Evolutionary conservation across 2,113 vertebrate genomes (phyloP).

Genomic region (Neotoma lepida): DNA sequence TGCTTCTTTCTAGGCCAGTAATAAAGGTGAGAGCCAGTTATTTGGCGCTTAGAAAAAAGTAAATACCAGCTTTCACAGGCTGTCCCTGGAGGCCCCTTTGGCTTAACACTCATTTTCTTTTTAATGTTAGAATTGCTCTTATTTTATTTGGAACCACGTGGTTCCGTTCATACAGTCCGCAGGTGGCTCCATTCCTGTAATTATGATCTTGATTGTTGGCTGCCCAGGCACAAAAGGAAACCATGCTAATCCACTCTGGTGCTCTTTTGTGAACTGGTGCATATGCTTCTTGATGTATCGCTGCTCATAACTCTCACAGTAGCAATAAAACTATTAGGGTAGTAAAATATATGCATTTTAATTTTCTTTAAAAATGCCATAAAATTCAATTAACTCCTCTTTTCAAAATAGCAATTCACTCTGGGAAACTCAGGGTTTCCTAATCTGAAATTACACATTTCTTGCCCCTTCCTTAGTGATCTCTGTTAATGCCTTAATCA

Average conservation of each 20-base stretch:
- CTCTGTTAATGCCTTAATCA: constrained; percentile 63
- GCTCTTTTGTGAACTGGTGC: constrained; percentile 68
- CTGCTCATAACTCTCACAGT: constrained; percentile 70
- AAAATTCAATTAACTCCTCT: constrained; percentile 79
- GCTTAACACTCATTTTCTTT: constrained; percentile 79
- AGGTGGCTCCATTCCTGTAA: constrained; percentile 71
- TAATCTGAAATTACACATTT: constrained; percentile 42
- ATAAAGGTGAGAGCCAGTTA: constrained; percentile 64
- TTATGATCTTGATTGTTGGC: constrained; percentile 73
- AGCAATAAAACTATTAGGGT: constrained; percentile 79
- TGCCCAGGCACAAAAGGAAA: constrained; percentile 77
- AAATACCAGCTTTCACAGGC: constrained; percentile 48
- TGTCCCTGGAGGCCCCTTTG: constrained; percentile 55
- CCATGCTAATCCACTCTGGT: constrained; percentile 70
- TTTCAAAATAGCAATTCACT: constrained; percentile 70
- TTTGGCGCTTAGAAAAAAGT: constrained; percentile 57
- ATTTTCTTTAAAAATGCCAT: constrained; percentile 79
- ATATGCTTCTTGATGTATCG: constrained; percentile 71
- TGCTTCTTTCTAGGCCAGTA: constrained; percentile 59
- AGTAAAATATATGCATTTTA: constrained; percentile 78
- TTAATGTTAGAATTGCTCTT: constrained; percentile 72
- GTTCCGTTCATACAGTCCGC: constrained; percentile 71
- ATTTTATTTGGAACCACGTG: constrained; percentile 62
- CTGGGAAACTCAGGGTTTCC: constrained; percentile 58
- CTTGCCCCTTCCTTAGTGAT: not conserved